A percentile compares a stretch with the other conserved stretches of the same genome.
Evolutionary conservation across 2,888 invertebrate species (phyloP).

Genomic region (Tinea trinotella): DNA sequence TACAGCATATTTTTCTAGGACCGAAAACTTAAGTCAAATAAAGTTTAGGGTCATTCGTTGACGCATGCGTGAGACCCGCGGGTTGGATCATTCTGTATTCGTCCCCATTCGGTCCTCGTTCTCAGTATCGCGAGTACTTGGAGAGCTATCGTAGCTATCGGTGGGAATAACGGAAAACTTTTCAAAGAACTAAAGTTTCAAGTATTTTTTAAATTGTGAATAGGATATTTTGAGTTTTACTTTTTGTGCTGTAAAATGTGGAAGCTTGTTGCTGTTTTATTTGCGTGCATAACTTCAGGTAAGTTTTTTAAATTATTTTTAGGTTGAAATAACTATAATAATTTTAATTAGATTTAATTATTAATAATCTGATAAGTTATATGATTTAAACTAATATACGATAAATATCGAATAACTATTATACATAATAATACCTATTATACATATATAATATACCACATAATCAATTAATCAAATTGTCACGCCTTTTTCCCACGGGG

Average conservation of each 20-base stretch:
- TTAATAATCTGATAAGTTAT: too few relatives aligned
- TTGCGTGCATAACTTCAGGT: conserved; percentile 44
- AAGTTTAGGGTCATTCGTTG: neutral
- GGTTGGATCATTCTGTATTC: neutral
- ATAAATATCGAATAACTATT: too few relatives aligned
- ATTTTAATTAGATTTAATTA: too few relatives aligned
- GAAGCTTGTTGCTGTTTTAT: conserved; percentile 35
- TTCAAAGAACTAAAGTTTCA: neutral
- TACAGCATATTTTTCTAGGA: neutral
- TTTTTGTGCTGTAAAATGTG: conserved; percentile 37
- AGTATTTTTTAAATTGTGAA: neutral
- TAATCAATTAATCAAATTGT: too few relatives aligned
- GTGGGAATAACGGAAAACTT: neutral
- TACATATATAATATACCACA: too few relatives aligned
- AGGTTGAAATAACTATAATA: too few relatives aligned
- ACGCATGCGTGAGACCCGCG: conserved; percentile 1
- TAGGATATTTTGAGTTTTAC: neutral
- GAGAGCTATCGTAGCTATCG: neutral
- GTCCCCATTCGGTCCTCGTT: neutral
- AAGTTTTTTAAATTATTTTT: conserved; percentile 25
- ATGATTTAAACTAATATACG: too few relatives aligned
- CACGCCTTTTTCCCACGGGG: too few relatives aligned
- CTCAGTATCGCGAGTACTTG: neutral
- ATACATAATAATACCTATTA: too few relatives aligned
- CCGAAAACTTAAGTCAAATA: neutral